These are phyloP conservation scores for Mesocricetus auratus DNA, from an alignment of 2,113 vertebrate genomes.

Conservation along the genomic window DNA sequence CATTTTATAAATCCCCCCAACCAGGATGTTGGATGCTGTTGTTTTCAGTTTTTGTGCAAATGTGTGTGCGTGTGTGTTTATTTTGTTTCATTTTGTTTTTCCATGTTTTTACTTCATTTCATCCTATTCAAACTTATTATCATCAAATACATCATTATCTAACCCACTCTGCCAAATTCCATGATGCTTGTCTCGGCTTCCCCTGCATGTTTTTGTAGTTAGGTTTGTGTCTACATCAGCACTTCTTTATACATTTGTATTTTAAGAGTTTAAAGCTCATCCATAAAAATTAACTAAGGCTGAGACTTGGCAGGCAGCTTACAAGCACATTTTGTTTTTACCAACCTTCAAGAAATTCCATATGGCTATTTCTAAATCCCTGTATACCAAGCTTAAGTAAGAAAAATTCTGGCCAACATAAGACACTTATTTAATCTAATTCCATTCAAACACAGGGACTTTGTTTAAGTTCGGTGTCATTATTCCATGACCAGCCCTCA, in stretches of 20 bases:
- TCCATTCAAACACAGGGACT: slow-evolving; percentile 55
- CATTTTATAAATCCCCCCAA: neutral
- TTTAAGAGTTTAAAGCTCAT: slow-evolving; percentile 64
- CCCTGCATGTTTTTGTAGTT: slow-evolving; percentile 45
- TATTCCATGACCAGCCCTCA: slow-evolving; percentile 18
- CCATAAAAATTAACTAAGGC: slow-evolving; percentile 76
- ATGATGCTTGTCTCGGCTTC: neutral
- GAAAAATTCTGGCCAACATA: slow-evolving; percentile 56
- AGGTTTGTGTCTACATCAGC: slow-evolving; percentile 49
- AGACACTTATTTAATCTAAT: slow-evolving; percentile 71
- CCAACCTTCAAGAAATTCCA: slow-evolving; percentile 69
- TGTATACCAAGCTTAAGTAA: slow-evolving; percentile 64
- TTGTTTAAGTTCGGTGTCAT: slow-evolving; percentile 1
- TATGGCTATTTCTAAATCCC: slow-evolving; percentile 69
- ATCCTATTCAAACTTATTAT: slow-evolving; percentile 26
- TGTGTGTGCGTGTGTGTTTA: too few relatives aligned
- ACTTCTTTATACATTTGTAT: slow-evolving; percentile 63
- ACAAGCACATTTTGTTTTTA: slow-evolving; percentile 77
- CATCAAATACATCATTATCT: slow-evolving; percentile 13
- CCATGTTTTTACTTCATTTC: slow-evolving; percentile 49
- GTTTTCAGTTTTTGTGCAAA: neutral
- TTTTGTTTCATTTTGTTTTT: neutral
- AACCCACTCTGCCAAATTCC: slow-evolving; percentile 32
- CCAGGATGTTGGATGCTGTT: neutral
- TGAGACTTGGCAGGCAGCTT: slow-evolving; percentile 68